A percentile compares a stretch with the other conserved stretches of the same genome.
These are phyloP conservation scores for Charaxes varanes DNA, from an alignment of 1,140 invertebrate genomes.

Conservation along the genomic window DNA sequence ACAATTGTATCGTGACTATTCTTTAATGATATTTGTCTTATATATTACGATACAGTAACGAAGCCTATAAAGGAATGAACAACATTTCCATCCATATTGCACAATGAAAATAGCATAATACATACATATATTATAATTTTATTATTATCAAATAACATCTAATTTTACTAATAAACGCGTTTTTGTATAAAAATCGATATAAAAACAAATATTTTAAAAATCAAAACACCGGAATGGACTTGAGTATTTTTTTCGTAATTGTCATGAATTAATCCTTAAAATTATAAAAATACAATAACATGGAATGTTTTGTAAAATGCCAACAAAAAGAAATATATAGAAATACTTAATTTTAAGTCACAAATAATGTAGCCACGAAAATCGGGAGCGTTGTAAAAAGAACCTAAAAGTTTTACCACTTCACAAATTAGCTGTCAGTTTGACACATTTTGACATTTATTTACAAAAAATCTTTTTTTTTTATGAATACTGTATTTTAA, in stretches of 20 bases:
- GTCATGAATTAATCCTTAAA: conserved; percentile 17
- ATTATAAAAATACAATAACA: conserved; percentile 9
- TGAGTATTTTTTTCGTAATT: conserved; percentile 37
- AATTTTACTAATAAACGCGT: conserved; percentile 39
- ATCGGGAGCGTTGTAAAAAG: no score
- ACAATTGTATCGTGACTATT: no score
- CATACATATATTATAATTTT: conserved; percentile 48
- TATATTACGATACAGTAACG: conserved; percentile 57
- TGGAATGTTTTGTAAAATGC: conserved; percentile 13
- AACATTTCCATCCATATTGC: conserved; percentile 59
- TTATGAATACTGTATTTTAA: no score
- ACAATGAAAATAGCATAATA: conserved; percentile 59
- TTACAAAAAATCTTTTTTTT: no score
- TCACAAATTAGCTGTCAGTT: no score
- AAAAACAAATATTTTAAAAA: conserved; percentile 29
- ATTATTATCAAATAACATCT: conserved; percentile 42
- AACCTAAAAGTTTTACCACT: no score
- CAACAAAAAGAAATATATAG: not conserved
- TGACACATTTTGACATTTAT: no score
- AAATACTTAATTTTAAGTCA: no score
- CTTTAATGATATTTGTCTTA: conserved; percentile 53
- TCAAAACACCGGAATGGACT: conserved; percentile 28
- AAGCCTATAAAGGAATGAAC: conserved; percentile 53
- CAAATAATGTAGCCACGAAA: no score
- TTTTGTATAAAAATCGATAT: conserved; percentile 25